phyloP scores from a whole-genome alignment of 2,888 invertebrate genomes.

The Poecilus cupreus region DNA sequence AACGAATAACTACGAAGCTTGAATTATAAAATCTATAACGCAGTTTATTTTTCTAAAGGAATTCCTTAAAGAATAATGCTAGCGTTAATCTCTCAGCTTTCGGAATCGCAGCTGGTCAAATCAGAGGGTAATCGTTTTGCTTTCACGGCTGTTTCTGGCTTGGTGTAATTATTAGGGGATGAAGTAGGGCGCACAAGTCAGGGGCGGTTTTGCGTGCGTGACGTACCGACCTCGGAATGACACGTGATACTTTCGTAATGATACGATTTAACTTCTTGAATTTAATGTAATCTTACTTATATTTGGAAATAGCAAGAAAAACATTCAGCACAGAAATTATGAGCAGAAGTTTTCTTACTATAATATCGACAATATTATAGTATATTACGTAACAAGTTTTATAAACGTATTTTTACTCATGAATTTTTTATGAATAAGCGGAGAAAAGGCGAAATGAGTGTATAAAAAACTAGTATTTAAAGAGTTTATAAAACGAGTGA shows the following conservation, averaged over 20 bases:
- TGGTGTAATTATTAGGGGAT: background rate
- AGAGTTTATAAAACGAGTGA: too few species aligned
- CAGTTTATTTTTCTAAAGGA: too few species aligned
- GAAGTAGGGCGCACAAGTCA: background rate
- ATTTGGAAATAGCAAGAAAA: background rate
- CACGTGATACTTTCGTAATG: slow-evolving; percentile 6
- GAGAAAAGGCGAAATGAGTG: too few species aligned
- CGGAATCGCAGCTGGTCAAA: background rate
- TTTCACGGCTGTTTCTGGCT: background rate
- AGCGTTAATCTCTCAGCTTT: background rate
- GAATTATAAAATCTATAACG: too few species aligned
- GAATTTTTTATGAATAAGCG: too few species aligned
- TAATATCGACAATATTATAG: too few species aligned
- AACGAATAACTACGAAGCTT: too few species aligned
- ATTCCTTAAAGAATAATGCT: background rate
- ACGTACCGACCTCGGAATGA: background rate
- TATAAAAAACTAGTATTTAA: too few species aligned
- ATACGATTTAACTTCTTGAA: background rate
- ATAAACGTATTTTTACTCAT: too few species aligned
- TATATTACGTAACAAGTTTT: too few species aligned
- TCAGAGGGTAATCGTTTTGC: background rate
- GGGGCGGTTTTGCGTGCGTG: background rate
- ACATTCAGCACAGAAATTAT: background rate
- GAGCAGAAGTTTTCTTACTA: background rate
- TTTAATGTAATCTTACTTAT: background rate